Conservation (phyloP, 2,113 vertebrate species). For the Larimichthys polyactis region DNA sequence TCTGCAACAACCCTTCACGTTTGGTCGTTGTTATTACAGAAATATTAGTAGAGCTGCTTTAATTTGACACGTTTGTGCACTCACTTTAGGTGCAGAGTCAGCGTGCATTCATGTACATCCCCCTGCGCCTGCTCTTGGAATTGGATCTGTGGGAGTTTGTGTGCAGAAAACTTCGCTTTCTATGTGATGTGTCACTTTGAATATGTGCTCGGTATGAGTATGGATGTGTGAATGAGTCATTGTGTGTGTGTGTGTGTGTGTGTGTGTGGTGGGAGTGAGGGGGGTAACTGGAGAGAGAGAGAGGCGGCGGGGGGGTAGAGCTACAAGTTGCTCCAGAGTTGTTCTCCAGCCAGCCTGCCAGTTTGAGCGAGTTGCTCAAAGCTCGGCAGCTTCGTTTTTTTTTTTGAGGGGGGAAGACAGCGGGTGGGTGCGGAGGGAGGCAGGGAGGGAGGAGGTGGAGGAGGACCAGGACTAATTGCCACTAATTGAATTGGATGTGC, state of each 20-base stretch:
- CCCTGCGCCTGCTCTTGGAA: constrained; percentile 19
- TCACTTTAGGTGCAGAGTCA: not conserved
- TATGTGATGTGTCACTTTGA: constrained; percentile 78
- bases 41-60: not conserved
- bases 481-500: constrained; percentile 88
- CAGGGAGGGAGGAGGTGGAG: constrained; percentile 13
- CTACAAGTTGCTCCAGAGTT: constrained; percentile 68
- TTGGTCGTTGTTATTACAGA: not conserved
- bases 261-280: constrained; percentile 40
- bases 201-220: constrained; percentile 71
- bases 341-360: constrained; percentile 55
- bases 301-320: constrained; percentile 9
- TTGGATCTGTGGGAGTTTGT: constrained; percentile 62
- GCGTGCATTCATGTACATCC: not conserved
- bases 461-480: constrained; percentile 84
- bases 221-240: constrained; percentile 80
- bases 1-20: not conserved
- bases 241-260: constrained; percentile 68
- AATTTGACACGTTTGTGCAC: not conserved
- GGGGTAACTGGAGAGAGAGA: constrained; percentile 48
- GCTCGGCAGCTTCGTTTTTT: constrained; percentile 64
- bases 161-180: constrained; percentile 59
- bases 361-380: constrained; percentile 55
- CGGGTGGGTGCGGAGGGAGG: constrained; percentile 45
- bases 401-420: constrained; percentile 49